Percentiles rank a stretch among this genome's conserved stretches.
phyloP scores from a whole-genome alignment of 1,140 invertebrate genomes.

The Aphis craccivora region DNA sequence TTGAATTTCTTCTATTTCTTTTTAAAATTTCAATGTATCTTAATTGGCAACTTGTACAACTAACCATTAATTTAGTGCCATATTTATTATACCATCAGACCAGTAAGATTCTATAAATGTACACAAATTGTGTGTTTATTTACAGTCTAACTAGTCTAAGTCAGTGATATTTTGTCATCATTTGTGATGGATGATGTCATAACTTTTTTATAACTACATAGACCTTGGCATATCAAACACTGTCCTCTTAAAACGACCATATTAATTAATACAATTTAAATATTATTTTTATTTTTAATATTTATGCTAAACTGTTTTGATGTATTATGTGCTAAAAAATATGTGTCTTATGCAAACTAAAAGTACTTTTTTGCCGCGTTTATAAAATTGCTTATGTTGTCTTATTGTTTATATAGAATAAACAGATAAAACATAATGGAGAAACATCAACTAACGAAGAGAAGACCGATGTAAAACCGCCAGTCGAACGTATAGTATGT shows the following conservation, averaged over 20 bases:
- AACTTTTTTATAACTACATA: slow-evolving; percentile 36
- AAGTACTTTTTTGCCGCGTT: slow-evolving; percentile 14
- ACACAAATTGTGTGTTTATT: too few relatives aligned
- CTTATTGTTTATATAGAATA: slow-evolving; percentile 44
- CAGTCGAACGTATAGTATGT: slow-evolving; percentile 29
- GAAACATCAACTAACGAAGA: background rate
- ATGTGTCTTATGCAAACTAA: slow-evolving; percentile 40
- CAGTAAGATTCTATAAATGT: too few relatives aligned
- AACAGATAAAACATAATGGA: too few relatives aligned
- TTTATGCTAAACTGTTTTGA: background rate
- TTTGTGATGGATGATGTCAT: too few relatives aligned
- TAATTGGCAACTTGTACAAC: too few relatives aligned
- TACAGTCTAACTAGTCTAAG: too few relatives aligned
- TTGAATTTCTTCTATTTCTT: too few relatives aligned
- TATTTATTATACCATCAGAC: too few relatives aligned
- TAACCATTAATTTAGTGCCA: too few relatives aligned
- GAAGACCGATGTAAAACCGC: background rate
- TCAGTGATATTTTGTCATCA: too few relatives aligned
- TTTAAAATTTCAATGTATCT: too few relatives aligned
- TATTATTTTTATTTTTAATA: slow-evolving; percentile 18
- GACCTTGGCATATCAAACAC: slow-evolving; percentile 26
- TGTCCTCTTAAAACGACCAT: background rate
- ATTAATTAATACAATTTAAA: background rate
- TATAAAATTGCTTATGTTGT: slow-evolving; percentile 51
- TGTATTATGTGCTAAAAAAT: slow-evolving; percentile 46